Conservation (phyloP, 1,140 invertebrate species). For the Euura saliciscinereae region DNA sequence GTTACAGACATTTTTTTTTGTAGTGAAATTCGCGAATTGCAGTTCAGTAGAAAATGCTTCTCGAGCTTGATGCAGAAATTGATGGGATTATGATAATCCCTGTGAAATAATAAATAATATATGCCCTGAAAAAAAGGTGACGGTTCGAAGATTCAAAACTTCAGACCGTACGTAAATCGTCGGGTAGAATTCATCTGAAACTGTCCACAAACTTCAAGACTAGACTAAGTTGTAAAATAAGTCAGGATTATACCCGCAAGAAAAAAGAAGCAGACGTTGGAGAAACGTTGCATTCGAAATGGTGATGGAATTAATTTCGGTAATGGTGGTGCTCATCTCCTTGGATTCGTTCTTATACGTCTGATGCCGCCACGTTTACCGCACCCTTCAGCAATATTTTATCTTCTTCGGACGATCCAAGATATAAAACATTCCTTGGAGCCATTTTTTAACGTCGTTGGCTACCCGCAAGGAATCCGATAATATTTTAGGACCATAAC, state of each 20-base stretch:
- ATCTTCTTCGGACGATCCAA: not conserved
- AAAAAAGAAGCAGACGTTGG: not conserved
- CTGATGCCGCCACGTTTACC: not conserved
- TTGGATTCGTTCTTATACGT: not conserved
- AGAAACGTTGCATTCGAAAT: not conserved
- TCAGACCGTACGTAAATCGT: not conserved
- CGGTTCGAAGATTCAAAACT: not conserved
- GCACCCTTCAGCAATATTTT: not conserved
- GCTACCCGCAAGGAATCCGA: not conserved
- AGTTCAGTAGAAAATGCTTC: no score
- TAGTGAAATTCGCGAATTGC: no score
- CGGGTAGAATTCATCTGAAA: no score
- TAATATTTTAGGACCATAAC: not conserved
- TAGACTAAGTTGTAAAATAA: not conserved
- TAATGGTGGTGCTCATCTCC: not conserved
- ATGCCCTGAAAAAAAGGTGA: not conserved
- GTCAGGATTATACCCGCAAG: conserved; percentile 1
- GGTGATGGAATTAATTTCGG: not conserved
- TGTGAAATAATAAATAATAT: no score
- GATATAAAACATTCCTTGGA: no score
- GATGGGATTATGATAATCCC: no score
- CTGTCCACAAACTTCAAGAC: not conserved
- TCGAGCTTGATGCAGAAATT: no score
- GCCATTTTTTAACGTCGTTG: no score
- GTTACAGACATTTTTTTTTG: no score